Evolutionary conservation across 2,888 invertebrate genomes (phyloP), one percentile per base, ranked within the genome.

Genomic region (Phanerotoma sp.): DNA sequence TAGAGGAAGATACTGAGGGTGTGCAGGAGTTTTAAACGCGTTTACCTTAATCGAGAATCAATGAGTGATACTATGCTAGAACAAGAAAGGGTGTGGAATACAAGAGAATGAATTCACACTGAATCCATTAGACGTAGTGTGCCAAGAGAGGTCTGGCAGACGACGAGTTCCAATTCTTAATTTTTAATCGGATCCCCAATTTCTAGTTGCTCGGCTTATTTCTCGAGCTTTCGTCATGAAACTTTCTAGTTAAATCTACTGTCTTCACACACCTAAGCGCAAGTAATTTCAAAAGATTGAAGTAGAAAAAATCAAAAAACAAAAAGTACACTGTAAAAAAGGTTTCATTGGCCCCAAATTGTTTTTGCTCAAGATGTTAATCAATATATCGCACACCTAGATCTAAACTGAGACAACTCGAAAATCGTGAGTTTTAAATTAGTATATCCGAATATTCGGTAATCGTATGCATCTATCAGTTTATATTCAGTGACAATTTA

Each of bases 41-140:
- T 53, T 58, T 56, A 52, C 46, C 37, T 52, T 61, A 59, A 61
- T 53, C 59, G 59, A 61, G 55, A 61, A 61, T 61, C 59, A 47
- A 61, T 61, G 32, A 32, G 47, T 16, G 35, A 28, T 25, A 46
- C 30, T 46, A 20, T 18, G 46, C 42, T 11, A 18, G 18, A 33
- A 38, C 18, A 18, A 42, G 9, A 35, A 15, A 42, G 30, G 41
- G 37, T 44, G 21, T 3, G 42, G 28, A 25, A 47, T 37, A 42
- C 16, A 38, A 15, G 40, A 50, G 45, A 37, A 56, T 41, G 56
- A 54, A 54, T 47, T 47, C 15, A 22, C 9, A 15, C 21, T 21
- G 28, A 48, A 48, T 48, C 48, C 48, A 48, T 48, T 38, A 48
- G 16, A 25, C 25, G n/a, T n/a, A n/a, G 25, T 18, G 25, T 25